Conservation (phyloP, 2,113 vertebrate species). For the Physeter macrocephalus region DNA sequence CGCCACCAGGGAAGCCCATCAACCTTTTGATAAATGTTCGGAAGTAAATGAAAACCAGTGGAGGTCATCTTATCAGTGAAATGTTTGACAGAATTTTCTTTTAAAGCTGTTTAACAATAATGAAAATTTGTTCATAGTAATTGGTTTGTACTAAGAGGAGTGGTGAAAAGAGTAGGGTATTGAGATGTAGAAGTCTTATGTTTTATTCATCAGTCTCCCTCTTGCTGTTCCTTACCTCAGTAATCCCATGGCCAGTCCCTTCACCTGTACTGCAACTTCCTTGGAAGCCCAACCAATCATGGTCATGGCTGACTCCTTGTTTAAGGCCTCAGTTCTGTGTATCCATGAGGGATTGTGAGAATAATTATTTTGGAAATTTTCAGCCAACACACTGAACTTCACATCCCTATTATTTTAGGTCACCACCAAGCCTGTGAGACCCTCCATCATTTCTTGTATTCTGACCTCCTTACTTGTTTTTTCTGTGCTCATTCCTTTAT, state of each 20-base stretch:
- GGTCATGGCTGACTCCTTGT: background rate
- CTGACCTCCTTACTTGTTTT: background rate
- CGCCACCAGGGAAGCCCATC: no score
- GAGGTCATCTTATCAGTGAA: background rate
- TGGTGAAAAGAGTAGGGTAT: background rate
- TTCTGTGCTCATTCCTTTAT: background rate
- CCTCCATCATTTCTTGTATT: background rate
- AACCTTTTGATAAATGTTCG: background rate
- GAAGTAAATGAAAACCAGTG: background rate
- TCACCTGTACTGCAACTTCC: background rate
- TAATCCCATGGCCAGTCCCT: background rate
- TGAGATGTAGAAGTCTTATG: background rate
- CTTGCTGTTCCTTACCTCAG: background rate
- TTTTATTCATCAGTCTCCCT: background rate
- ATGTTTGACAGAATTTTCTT: background rate
- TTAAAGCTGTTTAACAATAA: conserved; percentile 4
- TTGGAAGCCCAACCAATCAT: background rate
- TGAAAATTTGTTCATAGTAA: background rate
- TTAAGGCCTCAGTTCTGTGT: background rate
- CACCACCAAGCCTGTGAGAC: background rate
- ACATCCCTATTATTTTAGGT: background rate
- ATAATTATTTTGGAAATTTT: conserved; percentile 9
- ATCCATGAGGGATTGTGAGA: background rate
- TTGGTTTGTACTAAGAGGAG: background rate
- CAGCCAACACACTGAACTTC: background rate